phyloP scores from a whole-genome alignment of 2,113 vertebrate species.

The Irena cyanogastra region DNA sequence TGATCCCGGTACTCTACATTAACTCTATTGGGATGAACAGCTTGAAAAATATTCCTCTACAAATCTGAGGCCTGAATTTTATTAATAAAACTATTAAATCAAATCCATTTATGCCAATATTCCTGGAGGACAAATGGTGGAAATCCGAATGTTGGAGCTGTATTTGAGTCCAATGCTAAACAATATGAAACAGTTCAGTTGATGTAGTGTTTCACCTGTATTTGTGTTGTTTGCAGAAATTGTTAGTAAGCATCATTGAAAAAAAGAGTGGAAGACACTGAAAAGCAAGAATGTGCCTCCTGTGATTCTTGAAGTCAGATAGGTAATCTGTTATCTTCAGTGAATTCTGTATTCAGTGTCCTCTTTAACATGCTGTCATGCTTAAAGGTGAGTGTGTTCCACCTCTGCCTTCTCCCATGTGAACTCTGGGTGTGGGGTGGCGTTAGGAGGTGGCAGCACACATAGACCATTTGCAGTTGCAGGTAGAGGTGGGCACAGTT shows the following conservation, averaged over 20 bases:
- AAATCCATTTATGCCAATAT: not conserved
- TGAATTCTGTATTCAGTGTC: not conserved
- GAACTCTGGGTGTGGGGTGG: not conserved
- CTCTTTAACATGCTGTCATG: not conserved
- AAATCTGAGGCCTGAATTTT: not conserved
- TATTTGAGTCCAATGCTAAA: not conserved
- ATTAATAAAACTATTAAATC: not conserved
- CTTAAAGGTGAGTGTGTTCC: not conserved
- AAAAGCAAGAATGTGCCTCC: not conserved
- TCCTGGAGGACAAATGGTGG: not conserved
- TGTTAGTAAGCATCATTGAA: not conserved
- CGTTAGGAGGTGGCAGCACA: not conserved
- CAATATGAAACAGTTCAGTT: not conserved
- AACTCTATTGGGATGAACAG: not conserved
- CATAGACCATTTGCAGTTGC: accelerated
- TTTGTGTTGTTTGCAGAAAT: conserved; percentile 30
- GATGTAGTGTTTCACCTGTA: not conserved
- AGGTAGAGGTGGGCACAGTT: not conserved
- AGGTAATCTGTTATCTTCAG: not conserved
- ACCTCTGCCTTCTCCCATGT: not conserved
- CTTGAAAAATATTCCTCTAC: not conserved
- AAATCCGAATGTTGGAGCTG: not conserved
- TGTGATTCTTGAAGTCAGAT: not conserved
- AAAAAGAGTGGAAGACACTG: not conserved
- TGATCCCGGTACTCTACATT: not conserved